Conservation (phyloP, 37 sponge, comb jelly and placozoan genomes). For the Tethya wilhelma region DNA sequence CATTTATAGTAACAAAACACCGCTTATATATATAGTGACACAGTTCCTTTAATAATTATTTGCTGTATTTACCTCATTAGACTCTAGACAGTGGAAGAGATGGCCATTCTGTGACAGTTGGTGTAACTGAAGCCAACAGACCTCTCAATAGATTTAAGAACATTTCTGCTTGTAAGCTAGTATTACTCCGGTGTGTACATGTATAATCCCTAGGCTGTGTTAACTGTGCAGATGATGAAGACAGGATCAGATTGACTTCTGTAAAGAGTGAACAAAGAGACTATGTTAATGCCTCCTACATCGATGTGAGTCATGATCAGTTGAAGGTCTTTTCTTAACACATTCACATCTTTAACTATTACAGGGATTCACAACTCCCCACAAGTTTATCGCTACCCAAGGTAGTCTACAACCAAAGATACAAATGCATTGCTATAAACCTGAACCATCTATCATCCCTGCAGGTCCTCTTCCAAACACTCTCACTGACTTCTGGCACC, state of each 20-base stretch:
- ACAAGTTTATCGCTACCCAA: slow-evolving; percentile 83
- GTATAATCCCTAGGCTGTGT: too few species aligned
- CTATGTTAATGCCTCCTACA: slow-evolving; percentile 79
- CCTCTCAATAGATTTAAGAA: slow-evolving; percentile 57
- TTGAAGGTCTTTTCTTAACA: too few species aligned
- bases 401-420: too few species aligned
- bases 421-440: too few species aligned
- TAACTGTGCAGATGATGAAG: slow-evolving; percentile 77
- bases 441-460: too few species aligned
- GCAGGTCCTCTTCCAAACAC: slow-evolving; percentile 69
- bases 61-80: background rate
- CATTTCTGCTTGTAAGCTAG: slow-evolving; percentile 52
- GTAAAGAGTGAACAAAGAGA: slow-evolving; percentile 39
- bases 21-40: too few species aligned
- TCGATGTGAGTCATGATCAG: slow-evolving; percentile 85
- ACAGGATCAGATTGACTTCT: slow-evolving; percentile 49
- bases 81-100: slow-evolving; percentile 4
- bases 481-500: slow-evolving; percentile 73
- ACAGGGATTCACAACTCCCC: slow-evolving; percentile 58
- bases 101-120: background rate
- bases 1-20: too few species aligned
- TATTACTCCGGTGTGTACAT: too few species aligned
- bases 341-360: too few species aligned
- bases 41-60: too few species aligned
- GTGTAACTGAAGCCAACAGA: background rate